phyloP scores from a whole-genome alignment of 1,140 invertebrate species.

The Tetramorium simillimum region DNA sequence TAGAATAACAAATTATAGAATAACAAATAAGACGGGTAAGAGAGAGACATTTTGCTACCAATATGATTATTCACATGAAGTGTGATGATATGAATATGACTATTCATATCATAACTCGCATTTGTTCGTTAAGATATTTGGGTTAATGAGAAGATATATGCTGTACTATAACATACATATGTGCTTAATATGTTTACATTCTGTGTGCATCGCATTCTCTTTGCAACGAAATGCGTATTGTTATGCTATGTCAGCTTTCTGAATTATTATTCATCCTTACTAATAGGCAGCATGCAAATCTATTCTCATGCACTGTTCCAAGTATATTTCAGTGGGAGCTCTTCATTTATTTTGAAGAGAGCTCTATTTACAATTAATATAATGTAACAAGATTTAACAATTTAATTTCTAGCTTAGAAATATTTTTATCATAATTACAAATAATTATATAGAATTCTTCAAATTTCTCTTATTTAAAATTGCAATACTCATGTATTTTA shows the following conservation, averaged over 20 bases:
- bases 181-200: slow-evolving; percentile 28
- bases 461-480: not conserved
- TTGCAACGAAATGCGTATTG: slow-evolving; percentile 27
- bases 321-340: not conserved
- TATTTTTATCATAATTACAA: not conserved
- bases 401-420: not conserved
- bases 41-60: not conserved
- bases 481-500: not conserved
- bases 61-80: not conserved
- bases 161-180: not conserved
- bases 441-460: not conserved
- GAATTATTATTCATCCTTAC: slow-evolving; percentile 45
- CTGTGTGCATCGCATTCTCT: not conserved
- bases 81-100: not conserved
- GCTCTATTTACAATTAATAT: slow-evolving; percentile 4
- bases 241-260: slow-evolving; percentile 26
- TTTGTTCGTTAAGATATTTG: slow-evolving; percentile 69
- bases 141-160: slow-evolving; percentile 53
- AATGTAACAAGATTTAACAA: not conserved
- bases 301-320: not conserved
- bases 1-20: not conserved
- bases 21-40: not conserved
- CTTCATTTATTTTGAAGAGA: not conserved
- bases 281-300: slow-evolving; percentile 13
- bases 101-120: not conserved